Evolutionary conservation across 2,113 vertebrate species (phyloP).

Genomic region (Cryptoleucopteryx plumbea): DNA sequence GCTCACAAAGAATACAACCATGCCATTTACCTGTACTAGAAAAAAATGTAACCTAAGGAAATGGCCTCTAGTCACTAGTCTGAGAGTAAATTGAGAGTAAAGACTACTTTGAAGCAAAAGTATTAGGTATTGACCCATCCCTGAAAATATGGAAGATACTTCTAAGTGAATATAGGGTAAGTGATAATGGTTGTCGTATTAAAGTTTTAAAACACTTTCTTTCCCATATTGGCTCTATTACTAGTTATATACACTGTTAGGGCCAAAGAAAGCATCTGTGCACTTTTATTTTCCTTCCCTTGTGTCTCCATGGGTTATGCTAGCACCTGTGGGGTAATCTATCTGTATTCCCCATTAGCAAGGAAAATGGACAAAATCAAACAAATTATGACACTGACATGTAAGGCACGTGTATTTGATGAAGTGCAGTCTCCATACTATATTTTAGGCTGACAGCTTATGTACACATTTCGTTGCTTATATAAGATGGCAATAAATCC

Average conservation of each 20-base stretch:
- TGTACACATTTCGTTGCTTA: background rate
- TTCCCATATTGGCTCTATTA: background rate
- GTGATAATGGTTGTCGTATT: background rate
- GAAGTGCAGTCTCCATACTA: background rate
- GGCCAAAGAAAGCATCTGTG: background rate
- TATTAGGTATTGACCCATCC: background rate
- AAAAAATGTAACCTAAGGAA: background rate
- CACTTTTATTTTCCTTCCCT: background rate
- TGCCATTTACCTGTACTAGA: fast-evolving
- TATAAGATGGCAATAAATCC: background rate
- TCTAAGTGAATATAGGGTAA: background rate
- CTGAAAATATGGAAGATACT: background rate
- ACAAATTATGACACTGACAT: background rate
- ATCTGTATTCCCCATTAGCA: background rate
- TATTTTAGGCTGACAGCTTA: constrained; percentile 4
- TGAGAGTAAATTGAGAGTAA: background rate
- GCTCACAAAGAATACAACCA: background rate
- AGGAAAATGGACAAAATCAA: constrained; percentile 15
- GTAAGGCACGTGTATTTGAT: background rate
- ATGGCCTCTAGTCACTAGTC: background rate
- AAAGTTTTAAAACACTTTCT: background rate
- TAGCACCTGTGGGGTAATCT: background rate
- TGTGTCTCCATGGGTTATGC: background rate
- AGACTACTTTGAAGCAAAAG: background rate
- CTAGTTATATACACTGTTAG: background rate